These are phyloP conservation scores for Venturia canescens DNA, from an alignment of 1,140 invertebrate genomes.

Conservation along the genomic window DNA sequence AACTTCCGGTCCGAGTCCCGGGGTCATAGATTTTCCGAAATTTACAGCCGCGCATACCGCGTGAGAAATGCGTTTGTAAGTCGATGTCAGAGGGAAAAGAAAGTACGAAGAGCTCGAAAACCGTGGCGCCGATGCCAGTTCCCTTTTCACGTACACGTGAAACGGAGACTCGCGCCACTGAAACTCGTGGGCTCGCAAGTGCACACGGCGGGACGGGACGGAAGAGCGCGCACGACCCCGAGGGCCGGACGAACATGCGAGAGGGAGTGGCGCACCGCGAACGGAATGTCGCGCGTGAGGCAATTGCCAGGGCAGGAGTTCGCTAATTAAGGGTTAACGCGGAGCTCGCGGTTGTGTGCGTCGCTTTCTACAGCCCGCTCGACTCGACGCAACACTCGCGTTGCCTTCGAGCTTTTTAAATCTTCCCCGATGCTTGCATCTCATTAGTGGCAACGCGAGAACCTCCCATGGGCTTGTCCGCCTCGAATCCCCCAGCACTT, in stretches of 20 bases:
- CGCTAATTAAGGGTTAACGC: constrained; percentile 67
- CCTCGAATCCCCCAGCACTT: no score
- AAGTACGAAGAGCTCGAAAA: not conserved
- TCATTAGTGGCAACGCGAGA: constrained; percentile 61
- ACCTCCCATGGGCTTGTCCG: no score
- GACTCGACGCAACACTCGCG: not conserved
- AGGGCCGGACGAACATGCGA: constrained; percentile 41
- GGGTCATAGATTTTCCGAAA: not conserved
- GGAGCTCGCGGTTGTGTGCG: not conserved
- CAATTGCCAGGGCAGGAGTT: constrained; percentile 62
- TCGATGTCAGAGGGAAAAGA: not conserved
- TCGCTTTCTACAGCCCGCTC: not conserved
- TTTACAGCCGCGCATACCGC: not conserved
- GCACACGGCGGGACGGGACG: not conserved
- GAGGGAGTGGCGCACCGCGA: constrained; percentile 47
- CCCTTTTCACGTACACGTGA: not conserved
- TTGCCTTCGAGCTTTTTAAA: not conserved
- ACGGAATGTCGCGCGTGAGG: constrained; percentile 56
- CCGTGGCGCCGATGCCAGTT: not conserved
- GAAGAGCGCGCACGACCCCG: constrained; percentile 13
- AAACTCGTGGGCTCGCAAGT: not conserved
- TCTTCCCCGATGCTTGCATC: constrained; percentile 58
- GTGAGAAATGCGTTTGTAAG: not conserved
- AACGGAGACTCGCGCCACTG: no score
- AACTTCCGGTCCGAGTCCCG: no score